Evolutionary conservation across 1,140 invertebrate genomes (phyloP).

Genomic region (Leucophenga varia): DNA sequence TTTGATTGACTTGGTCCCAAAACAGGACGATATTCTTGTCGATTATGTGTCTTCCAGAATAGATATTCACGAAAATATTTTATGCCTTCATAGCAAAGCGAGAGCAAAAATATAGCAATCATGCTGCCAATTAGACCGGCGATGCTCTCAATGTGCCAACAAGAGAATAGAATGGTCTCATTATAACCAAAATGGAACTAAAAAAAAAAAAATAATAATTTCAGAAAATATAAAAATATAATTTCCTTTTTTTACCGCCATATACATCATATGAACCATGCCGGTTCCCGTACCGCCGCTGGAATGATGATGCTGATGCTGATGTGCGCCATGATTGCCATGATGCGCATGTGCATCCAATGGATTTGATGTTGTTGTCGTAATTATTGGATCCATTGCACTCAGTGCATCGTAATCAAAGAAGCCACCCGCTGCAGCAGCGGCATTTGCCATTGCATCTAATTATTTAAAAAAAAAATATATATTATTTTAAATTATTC

Average conservation of each 20-base stretch:
- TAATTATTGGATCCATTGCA: not conserved
- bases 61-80: conserved; percentile 84
- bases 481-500: not conserved
- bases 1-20: conserved; percentile 66
- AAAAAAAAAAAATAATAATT: conserved; percentile 59
- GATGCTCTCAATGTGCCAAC: conserved; percentile 69
- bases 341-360: not conserved
- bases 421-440: not conserved
- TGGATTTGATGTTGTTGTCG: not conserved
- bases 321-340: not conserved
- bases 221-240: not conserved
- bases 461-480: not conserved
- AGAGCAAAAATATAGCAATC: conserved; percentile 79
- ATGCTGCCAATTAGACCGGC: conserved; percentile 76
- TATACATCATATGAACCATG: conserved; percentile 23
- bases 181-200: conserved; percentile 74
- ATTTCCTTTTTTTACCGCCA: conserved; percentile 24
- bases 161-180: conserved; percentile 75
- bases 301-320: not conserved
- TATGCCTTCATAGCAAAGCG: conserved; percentile 81
- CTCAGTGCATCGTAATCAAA: not conserved
- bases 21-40: conserved; percentile 66
- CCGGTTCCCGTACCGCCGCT: not conserved
- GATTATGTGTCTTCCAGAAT: conserved; percentile 75
- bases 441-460: conserved; percentile 1